phyloP scores from a whole-genome alignment of 2,797 vertebrate genomes.

The Menidia menidia region DNA sequence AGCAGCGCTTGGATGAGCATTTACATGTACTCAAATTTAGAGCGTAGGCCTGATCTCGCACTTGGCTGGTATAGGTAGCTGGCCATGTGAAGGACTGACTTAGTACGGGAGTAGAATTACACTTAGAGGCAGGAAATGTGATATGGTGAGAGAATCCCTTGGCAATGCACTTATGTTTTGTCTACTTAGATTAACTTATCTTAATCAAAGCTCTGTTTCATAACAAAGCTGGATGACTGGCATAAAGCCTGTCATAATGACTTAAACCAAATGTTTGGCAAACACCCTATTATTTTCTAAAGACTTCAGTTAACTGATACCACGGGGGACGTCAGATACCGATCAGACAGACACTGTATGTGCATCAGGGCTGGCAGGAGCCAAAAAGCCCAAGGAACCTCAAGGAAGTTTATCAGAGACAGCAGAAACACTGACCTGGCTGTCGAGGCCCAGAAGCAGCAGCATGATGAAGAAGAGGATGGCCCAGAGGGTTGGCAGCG shows the following conservation, averaged over 20 bases:
- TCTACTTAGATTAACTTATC: constrained; percentile 65
- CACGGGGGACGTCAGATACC: constrained; percentile 24
- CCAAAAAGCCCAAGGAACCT: constrained; percentile 13
- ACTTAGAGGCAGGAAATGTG: constrained; percentile 79
- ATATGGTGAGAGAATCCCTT: constrained; percentile 60
- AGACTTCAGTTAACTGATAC: constrained; percentile 43
- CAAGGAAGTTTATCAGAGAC: constrained; percentile 14
- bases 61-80: constrained; percentile 53
- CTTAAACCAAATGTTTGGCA: constrained; percentile 18
- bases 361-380: constrained; percentile 36
- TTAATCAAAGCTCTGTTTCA: constrained; percentile 59
- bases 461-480: constrained; percentile 99
- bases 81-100: constrained; percentile 66
- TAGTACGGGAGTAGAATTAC: constrained; percentile 82
- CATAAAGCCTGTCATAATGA: constrained; percentile 8
- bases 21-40: constrained; percentile 72
- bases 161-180: constrained; percentile 66
- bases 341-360: constrained; percentile 47
- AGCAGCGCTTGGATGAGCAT: constrained; percentile 44
- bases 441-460: constrained; percentile 98
- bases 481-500: constrained; percentile 97
- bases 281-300: background rate
- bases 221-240: constrained; percentile 22
- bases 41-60: constrained; percentile 46
- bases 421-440: constrained; percentile 88